Conservation (phyloP, 2,888 invertebrate species). For the Apeira syringaria region DNA sequence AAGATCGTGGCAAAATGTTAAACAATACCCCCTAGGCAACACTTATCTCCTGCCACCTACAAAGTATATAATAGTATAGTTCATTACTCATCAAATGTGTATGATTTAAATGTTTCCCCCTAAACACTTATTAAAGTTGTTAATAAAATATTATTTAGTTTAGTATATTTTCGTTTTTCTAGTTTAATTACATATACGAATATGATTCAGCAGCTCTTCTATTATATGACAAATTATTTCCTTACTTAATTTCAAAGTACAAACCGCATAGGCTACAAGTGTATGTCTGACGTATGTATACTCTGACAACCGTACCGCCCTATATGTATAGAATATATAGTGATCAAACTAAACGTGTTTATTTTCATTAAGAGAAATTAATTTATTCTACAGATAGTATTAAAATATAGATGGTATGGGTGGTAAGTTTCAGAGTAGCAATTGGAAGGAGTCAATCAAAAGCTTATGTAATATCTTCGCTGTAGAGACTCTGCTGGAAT, state of each 20-base stretch:
- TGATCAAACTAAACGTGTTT: slow-evolving; percentile 68
- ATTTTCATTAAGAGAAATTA: slow-evolving; percentile 66
- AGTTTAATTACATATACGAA: slow-evolving; percentile 58
- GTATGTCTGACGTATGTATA: slow-evolving; percentile 49
- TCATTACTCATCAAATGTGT: slow-evolving; percentile 18
- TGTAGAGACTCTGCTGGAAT: slow-evolving; percentile 30
- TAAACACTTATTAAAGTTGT: slow-evolving; percentile 61
- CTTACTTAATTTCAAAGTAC: slow-evolving; percentile 78
- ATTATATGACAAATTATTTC: slow-evolving; percentile 50
- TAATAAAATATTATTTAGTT: slow-evolving; percentile 61
- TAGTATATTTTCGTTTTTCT: slow-evolving; percentile 57
- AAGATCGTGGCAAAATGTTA: slow-evolving; percentile 10
- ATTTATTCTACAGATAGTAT: slow-evolving; percentile 70
- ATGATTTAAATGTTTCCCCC: slow-evolving; percentile 45
- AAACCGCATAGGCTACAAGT: slow-evolving; percentile 70
- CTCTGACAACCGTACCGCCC: slow-evolving; percentile 61
- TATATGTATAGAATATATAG: slow-evolving; percentile 54
- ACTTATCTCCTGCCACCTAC: slow-evolving; percentile 9
- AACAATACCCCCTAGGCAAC: slow-evolving; percentile 8
- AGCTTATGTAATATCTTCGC: slow-evolving; percentile 13
- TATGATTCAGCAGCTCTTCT: slow-evolving; percentile 69
- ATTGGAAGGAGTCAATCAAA: slow-evolving; percentile 24
- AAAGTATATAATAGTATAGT: slow-evolving; percentile 8
- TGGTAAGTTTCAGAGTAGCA: slow-evolving; percentile 49
- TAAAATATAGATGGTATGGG: slow-evolving; percentile 56